A percentile compares a stretch with the other conserved stretches of the same genome.
These are phyloP conservation scores for Euthynnus affinis DNA, from an alignment of 2,797 vertebrate genomes.

Conservation along the genomic window DNA sequence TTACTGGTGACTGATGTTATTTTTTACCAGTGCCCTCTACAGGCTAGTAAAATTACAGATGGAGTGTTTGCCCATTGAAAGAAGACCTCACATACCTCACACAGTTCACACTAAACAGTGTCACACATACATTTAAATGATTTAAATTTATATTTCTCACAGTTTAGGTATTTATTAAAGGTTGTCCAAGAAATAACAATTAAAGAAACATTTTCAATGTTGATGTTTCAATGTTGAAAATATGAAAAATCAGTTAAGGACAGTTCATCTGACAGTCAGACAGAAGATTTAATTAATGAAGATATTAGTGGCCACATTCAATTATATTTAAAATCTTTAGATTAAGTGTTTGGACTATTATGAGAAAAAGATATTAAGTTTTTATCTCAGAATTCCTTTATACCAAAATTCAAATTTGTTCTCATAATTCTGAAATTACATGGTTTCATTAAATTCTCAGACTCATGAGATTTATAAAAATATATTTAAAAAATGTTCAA, in stretches of 20 bases:
- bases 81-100: too few species aligned
- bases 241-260: neutral
- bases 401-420: neutral
- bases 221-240: conserved; percentile 14
- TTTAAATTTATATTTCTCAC: neutral
- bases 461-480: neutral
- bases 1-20: neutral
- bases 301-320: neutral
- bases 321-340: neutral
- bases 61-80: too few species aligned
- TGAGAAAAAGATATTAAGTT: neutral
- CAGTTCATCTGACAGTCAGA: neutral
- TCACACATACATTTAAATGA: neutral
- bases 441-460: neutral
- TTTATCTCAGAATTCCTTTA: neutral
- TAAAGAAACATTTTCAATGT: neutral
- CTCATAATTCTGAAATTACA: neutral
- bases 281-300: neutral
- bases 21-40: conserved; percentile 54
- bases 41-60: conserved; percentile 31
- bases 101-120: neutral
- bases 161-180: neutral
- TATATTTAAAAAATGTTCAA: neutral
- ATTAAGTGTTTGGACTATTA: neutral
- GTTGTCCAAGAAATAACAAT: neutral